Percentiles rank a stretch among this genome's conserved stretches.
Conservation (phyloP, 2,888 invertebrate species). For the Drosophila formosana region DNA sequence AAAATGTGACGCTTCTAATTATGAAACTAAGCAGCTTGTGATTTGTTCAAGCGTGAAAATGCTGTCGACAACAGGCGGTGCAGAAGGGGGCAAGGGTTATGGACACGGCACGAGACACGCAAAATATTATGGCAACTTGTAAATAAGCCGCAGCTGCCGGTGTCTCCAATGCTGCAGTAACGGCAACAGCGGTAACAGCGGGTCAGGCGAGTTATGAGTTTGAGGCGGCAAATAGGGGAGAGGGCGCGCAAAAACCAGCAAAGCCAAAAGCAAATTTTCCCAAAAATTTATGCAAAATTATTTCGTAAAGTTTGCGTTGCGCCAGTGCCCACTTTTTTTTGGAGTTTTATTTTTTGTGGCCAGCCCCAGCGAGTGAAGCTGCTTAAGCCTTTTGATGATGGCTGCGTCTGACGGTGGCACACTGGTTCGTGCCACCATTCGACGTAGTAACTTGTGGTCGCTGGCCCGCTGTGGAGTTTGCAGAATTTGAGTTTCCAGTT, state of each 20-base stretch:
- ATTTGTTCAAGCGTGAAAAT: conserved; percentile 82
- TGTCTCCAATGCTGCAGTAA: conserved; percentile 39
- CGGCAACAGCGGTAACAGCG: conserved; percentile 31
- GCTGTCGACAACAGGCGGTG: conserved; percentile 75
- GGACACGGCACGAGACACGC: conserved; percentile 61
- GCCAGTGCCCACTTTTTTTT: conserved; percentile 60
- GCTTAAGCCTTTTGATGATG: conserved; percentile 80
- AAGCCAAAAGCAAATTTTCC: conserved; percentile 77
- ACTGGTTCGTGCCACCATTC: conserved; percentile 25
- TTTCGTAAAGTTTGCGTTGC: conserved; percentile 75
- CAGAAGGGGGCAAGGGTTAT: conserved; percentile 11
- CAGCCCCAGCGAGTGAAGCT: conserved; percentile 50
- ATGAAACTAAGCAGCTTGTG: conserved; percentile 81
- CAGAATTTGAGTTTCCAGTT: conserved; percentile 55
- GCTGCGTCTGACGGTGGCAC: conserved; percentile 55
- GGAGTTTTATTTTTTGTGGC: conserved; percentile 42
- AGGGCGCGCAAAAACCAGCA: conserved; percentile 50
- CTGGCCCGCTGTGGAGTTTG: conserved; percentile 34
- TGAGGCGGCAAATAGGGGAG: not conserved
- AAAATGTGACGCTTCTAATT: conserved; percentile 81
- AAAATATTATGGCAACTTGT: conserved; percentile 81
- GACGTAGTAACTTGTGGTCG: conserved; percentile 17
- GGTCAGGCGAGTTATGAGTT: conserved; percentile 2
- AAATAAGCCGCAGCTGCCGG: conserved; percentile 78
- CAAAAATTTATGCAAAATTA: conserved; percentile 83